These are phyloP conservation scores for Ophioninae sp. DNA, from an alignment of 2,888 invertebrate genomes.

Conservation along the genomic window DNA sequence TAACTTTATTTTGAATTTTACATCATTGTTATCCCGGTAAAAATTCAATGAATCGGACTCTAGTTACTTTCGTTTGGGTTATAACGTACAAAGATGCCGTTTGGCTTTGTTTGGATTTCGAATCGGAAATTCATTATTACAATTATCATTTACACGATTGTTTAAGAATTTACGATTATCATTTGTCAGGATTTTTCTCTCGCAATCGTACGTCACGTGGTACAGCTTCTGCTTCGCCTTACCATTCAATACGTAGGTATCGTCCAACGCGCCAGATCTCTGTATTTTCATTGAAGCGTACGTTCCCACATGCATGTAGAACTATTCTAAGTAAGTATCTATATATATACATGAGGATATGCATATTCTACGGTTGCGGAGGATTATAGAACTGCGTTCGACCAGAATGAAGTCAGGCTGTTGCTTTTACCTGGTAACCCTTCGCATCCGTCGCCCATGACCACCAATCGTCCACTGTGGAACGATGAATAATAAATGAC, in stretches of 20 bases:
- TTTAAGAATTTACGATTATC: no score
- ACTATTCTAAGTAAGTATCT: not conserved
- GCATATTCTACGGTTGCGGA: not conserved
- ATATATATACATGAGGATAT: not conserved
- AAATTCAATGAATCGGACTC: not conserved
- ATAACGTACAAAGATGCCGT: no score
- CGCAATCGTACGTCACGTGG: no score
- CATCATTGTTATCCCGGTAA: not conserved
- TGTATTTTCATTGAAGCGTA: not conserved
- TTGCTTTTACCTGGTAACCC: constrained; percentile 39
- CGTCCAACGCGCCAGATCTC: not conserved
- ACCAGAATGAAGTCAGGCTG: constrained; percentile 65
- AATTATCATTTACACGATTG: no score
- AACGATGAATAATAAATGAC: constrained; percentile 78
- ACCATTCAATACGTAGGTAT: not conserved
- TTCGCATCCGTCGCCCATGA: constrained; percentile 22
- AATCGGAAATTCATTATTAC: no score
- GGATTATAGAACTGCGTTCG: constrained; percentile 65
- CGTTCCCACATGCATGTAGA: not conserved
- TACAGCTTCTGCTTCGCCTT: no score
- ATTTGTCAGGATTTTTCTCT: no score
- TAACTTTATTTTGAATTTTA: not conserved
- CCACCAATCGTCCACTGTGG: constrained; percentile 64
- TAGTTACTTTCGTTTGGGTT: no score
- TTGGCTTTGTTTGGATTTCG: no score